These are phyloP conservation scores for Oscheius sp. DNA, from an alignment of 2,888 invertebrate genomes.

Conservation along the genomic window DNA sequence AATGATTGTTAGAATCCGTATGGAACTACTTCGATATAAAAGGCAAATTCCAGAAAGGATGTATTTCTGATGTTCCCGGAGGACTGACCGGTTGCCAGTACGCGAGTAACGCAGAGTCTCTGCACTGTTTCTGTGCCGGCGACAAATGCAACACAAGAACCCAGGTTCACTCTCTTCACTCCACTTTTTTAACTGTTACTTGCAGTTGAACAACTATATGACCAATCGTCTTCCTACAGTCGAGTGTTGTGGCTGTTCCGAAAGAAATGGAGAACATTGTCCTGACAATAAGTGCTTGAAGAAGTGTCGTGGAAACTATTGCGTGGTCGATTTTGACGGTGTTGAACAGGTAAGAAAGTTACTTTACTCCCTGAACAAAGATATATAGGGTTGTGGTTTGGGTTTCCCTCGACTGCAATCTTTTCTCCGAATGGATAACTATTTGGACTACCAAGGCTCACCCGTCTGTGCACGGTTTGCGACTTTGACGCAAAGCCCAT, in stretches of 20 bases:
- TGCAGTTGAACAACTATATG: constrained; percentile 65
- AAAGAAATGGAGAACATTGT: constrained; percentile 66
- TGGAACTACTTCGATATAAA: too few relatives aligned
- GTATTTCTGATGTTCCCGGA: constrained; percentile 65
- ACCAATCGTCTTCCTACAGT: constrained; percentile 67
- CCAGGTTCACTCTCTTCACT: constrained; percentile 41
- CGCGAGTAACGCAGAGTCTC: constrained; percentile 69
- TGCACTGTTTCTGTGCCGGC: constrained; percentile 70
- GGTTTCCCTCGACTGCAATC: constrained; percentile 69
- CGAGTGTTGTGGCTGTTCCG: constrained; percentile 72
- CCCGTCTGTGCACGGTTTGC: constrained; percentile 65
- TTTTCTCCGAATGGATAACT: constrained; percentile 68
- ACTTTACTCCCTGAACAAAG: neutral
- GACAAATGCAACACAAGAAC: constrained; percentile 66
- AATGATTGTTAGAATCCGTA: too few relatives aligned
- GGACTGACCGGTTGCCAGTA: constrained; percentile 70
- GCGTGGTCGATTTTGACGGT: constrained; percentile 72
- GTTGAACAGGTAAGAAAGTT: constrained; percentile 61
- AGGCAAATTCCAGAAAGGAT: constrained; percentile 67
- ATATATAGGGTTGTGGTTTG: constrained; percentile 66
- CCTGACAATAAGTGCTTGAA: constrained; percentile 59
- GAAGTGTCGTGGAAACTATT: constrained; percentile 71
- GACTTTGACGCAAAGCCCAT: neutral
- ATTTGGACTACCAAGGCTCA: constrained; percentile 63
- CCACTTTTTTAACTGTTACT: neutral